phyloP scores from a whole-genome alignment of 2,888 invertebrate species.

The Scrobipalpa atriplicella region DNA sequence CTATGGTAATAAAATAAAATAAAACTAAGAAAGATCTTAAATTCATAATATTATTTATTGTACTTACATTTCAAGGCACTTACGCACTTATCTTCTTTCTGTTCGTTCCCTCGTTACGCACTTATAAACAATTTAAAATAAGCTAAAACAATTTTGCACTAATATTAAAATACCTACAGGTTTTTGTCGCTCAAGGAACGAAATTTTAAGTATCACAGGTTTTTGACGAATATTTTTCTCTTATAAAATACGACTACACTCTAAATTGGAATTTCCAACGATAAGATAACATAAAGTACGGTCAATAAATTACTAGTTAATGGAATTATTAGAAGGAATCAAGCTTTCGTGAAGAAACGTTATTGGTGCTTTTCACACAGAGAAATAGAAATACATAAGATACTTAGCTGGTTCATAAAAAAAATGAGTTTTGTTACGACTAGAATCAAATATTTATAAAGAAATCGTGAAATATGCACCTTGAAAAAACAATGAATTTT shows the following conservation, averaged over 20 bases:
- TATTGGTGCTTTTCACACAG: neutral
- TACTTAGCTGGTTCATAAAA: too few relatives aligned
- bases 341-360: slow-evolving; percentile 2
- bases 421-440: too few relatives aligned
- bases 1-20: neutral
- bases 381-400: neutral
- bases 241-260: slow-evolving; percentile 1
- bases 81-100: too few relatives aligned
- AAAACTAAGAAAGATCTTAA: neutral
- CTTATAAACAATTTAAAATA: neutral
- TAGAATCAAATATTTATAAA: too few relatives aligned
- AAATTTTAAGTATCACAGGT: slow-evolving; percentile 64
- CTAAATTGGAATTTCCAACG: neutral
- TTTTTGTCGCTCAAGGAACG: slow-evolving; percentile 31
- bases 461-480: too few relatives aligned
- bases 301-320: slow-evolving; percentile 2
- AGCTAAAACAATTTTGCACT: neutral
- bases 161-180: slow-evolving; percentile 19
- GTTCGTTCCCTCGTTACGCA: too few relatives aligned
- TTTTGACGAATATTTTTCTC: slow-evolving; percentile 63
- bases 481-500: neutral
- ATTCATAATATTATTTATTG: neutral
- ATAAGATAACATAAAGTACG: neutral
- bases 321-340: slow-evolving; percentile 13
- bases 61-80: neutral